These are phyloP conservation scores for Drosophila sproati DNA, from an alignment of 1,140 invertebrate species.

Conservation along the genomic window DNA sequence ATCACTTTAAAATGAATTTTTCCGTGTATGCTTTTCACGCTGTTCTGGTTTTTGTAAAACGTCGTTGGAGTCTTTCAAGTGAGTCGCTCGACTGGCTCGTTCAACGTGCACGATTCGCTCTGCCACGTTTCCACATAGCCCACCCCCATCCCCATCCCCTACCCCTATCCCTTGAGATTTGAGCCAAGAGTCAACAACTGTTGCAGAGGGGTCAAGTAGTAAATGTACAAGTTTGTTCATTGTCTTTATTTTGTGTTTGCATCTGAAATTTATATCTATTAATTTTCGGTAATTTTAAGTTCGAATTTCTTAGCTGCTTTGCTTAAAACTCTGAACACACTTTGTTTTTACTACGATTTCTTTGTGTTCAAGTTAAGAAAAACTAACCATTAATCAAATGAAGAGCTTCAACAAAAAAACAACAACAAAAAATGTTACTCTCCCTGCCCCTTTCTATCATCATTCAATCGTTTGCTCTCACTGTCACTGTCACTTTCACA, in stretches of 20 bases:
- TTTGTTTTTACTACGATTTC: conserved; percentile 9
- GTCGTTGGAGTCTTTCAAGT: conserved; percentile 20
- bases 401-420: not conserved
- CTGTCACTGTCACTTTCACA: conserved; percentile 47
- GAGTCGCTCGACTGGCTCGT: conserved; percentile 9
- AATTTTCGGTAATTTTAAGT: no score
- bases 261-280: no score
- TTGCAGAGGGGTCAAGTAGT: not conserved
- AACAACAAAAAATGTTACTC: not conserved
- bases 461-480: not conserved
- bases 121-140: not conserved
- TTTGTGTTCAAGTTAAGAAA: not conserved
- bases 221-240: not conserved
- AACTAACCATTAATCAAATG: conserved; percentile 32
- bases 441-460: conserved; percentile 8
- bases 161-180: not conserved
- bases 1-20: conserved; percentile 40
- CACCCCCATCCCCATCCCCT: not conserved
- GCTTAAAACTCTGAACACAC: not conserved
- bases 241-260: not conserved
- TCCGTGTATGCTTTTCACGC: conserved; percentile 12
- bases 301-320: no score
- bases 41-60: conserved; percentile 19
- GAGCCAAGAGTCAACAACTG: conserved; percentile 3
- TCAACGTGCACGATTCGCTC: conserved; percentile 6